These are phyloP conservation scores for Ornithorhynchus anatinus DNA, from an alignment of 2,113 vertebrate species.

Conservation along the genomic window DNA sequence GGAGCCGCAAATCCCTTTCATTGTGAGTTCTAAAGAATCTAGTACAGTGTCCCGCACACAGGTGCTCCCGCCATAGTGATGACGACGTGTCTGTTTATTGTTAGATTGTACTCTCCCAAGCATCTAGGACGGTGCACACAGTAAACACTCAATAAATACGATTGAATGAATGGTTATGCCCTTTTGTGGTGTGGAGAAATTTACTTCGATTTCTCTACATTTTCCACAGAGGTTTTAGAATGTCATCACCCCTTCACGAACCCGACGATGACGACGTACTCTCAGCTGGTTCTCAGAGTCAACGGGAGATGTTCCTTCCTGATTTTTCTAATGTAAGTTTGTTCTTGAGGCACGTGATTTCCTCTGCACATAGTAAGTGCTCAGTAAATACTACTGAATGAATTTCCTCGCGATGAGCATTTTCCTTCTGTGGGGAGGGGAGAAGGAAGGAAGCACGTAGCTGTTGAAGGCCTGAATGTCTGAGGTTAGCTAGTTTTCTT, in stretches of 20 bases:
- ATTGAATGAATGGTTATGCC: no score
- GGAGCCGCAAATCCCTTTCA: no score
- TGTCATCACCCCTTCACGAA: not conserved
- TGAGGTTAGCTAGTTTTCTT: not conserved
- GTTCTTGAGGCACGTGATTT: no score
- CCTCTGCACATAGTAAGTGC: no score
- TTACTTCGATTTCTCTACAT: not conserved
- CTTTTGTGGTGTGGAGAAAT: not conserved
- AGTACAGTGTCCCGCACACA: no score
- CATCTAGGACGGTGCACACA: no score
- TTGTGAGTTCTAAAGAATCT: no score
- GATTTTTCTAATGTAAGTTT: conserved; percentile 29
- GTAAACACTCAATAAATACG: no score
- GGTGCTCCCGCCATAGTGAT: no score
- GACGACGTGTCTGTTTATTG: no score
- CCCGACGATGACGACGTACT: not conserved
- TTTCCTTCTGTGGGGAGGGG: not conserved
- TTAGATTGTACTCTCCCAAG: no score
- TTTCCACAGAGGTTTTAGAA: conserved; percentile 26
- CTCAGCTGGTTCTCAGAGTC: not conserved
- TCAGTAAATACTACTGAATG: not conserved
- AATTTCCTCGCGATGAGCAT: not conserved
- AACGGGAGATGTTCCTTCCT: not conserved
- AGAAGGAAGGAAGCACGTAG: not conserved
- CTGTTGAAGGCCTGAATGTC: not conserved